Evolutionary conservation across 1,140 invertebrate species (phyloP).

Genomic region (Camponotus floridanus): DNA sequence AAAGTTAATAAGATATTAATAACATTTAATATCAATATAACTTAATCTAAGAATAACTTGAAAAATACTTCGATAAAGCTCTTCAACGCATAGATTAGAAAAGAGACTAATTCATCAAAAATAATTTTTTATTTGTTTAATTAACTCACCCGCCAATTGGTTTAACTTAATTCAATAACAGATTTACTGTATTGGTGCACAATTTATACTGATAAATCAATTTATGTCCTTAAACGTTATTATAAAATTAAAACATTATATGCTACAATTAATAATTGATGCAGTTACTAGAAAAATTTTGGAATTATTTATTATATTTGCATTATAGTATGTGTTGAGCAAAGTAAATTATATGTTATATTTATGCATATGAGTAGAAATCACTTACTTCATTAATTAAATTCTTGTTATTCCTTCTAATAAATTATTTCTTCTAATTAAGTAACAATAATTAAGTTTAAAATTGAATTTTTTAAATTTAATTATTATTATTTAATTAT

Average conservation of each 20-base stretch:
- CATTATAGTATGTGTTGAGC: neutral
- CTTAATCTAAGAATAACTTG: neutral
- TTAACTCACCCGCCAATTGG: neutral
- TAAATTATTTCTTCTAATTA: neutral
- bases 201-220: too few relatives aligned
- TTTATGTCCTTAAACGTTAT: too few relatives aligned
- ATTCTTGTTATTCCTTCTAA: neutral
- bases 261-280: neutral
- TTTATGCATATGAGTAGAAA: neutral
- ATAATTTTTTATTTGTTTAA: neutral
- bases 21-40: neutral
- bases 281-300: neutral
- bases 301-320: neutral
- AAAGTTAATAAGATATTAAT: neutral
- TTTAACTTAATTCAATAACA: slow-evolving; percentile 13
- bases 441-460: neutral
- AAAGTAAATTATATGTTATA: neutral
- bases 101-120: too few relatives aligned
- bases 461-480: neutral
- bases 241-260: neutral
- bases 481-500: neutral
- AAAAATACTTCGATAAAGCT: neutral
- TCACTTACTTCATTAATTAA: neutral
- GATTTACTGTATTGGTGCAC: neutral
- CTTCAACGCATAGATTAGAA: too few relatives aligned